Evolutionary conservation across 2,113 vertebrate species (phyloP).

Genomic region (Dipodomys spectabilis): DNA sequence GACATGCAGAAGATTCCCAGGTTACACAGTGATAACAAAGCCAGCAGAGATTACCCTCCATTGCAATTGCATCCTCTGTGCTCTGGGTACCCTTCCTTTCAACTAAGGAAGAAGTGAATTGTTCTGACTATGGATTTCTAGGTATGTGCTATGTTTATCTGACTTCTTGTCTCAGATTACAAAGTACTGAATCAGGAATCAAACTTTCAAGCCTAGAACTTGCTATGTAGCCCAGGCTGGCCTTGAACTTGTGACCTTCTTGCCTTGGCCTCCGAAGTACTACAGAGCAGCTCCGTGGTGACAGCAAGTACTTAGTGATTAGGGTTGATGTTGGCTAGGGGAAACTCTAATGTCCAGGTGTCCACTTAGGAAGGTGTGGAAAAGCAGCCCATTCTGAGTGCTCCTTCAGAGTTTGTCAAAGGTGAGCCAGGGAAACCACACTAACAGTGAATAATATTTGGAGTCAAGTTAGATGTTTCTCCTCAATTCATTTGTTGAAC

Average conservation of each 20-base stretch:
- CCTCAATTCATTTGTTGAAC: neutral
- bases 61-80: no score
- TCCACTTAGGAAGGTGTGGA: neutral
- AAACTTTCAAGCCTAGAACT: neutral
- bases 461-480: neutral
- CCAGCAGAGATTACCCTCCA: fast-evolving
- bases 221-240: no score
- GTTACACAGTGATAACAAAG: neutral
- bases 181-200: neutral
- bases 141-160: neutral
- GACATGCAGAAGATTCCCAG: neutral
- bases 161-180: neutral
- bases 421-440: neutral
- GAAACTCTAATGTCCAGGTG: neutral
- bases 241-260: no score
- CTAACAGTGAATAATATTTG: neutral
- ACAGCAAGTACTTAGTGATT: neutral
- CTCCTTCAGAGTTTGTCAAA: neutral
- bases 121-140: no score
- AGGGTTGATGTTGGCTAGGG: neutral
- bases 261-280: no score
- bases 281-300: neutral
- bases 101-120: neutral
- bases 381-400: neutral
- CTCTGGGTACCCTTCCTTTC: neutral